A percentile compares a stretch with the other conserved stretches of the same genome.
Conservation (phyloP, 2,888 invertebrate species). For the Drosophila rellima region DNA sequence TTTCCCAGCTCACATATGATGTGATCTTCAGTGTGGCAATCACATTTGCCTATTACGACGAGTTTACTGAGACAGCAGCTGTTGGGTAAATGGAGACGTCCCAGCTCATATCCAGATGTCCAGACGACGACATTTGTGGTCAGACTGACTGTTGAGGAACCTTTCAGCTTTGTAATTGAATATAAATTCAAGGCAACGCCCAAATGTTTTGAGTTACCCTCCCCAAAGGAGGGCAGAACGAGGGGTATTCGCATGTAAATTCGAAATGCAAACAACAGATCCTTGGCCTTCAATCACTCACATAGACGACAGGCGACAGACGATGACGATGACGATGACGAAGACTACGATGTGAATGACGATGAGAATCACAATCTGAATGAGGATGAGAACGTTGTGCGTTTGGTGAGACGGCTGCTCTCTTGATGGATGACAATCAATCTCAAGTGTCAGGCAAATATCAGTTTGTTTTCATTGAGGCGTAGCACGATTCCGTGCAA, state of each 20-base stretch:
- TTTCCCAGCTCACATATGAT: constrained; percentile 5
- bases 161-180: constrained; percentile 62
- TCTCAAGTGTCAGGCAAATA: constrained; percentile 83
- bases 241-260: constrained; percentile 63
- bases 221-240: not conserved
- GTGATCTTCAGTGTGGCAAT: constrained; percentile 31
- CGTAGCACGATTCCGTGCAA: constrained; percentile 63
- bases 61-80: constrained; percentile 30
- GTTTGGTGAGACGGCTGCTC: constrained; percentile 28
- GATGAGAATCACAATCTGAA: not conserved
- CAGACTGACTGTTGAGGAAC: constrained; percentile 22
- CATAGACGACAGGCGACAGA: constrained; percentile 37
- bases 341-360: constrained; percentile 8
- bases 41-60: not conserved
- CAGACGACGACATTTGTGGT: constrained; percentile 51
- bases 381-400: constrained; percentile 6
- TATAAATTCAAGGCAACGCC: constrained; percentile 55
- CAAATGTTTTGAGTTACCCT: constrained; percentile 33
- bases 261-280: constrained; percentile 69
- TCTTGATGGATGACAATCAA: constrained; percentile 83
- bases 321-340: constrained; percentile 16
- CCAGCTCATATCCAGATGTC: constrained; percentile 27
- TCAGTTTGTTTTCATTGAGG: constrained; percentile 80
- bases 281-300: constrained; percentile 72
- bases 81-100: constrained; percentile 50